Evolutionary conservation across 2,888 invertebrate species (phyloP).

Genomic region (Theodoxus fluviatilis): DNA sequence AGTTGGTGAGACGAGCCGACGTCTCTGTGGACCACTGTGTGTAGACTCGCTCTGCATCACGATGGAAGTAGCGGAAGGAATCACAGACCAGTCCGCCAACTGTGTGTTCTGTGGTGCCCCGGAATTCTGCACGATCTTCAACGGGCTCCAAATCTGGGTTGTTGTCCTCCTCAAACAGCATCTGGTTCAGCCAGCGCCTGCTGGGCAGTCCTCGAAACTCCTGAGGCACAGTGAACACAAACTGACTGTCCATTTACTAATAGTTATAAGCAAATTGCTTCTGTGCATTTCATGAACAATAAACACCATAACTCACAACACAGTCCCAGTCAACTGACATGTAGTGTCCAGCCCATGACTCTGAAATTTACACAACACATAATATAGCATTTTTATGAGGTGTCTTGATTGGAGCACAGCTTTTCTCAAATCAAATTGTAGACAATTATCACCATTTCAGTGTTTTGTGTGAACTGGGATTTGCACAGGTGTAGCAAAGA

Average conservation of each 20-base stretch:
- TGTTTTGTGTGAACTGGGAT: too few relatives aligned
- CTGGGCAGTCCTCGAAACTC: conserved; percentile 52
- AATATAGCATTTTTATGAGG: too few relatives aligned
- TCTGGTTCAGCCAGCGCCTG: conserved; percentile 63
- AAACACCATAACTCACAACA: too few relatives aligned
- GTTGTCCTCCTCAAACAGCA: conserved; percentile 49
- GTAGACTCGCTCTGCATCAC: conserved; percentile 62
- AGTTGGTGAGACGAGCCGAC: conserved; percentile 67
- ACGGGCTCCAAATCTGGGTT: conserved; percentile 38
- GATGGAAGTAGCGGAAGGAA: conserved; percentile 67
- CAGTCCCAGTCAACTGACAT: too few relatives aligned
- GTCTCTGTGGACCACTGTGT: conserved; percentile 68
- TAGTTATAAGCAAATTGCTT: too few relatives aligned
- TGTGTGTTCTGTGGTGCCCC: conserved; percentile 20
- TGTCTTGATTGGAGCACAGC: too few relatives aligned
- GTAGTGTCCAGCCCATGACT: too few relatives aligned
- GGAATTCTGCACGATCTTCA: conserved; percentile 26
- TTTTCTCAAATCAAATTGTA: too few relatives aligned
- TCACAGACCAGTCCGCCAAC: conserved; percentile 64
- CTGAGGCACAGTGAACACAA: conserved; percentile 34
- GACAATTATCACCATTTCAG: too few relatives aligned
- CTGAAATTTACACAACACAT: too few relatives aligned
- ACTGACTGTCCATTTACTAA: too few relatives aligned
- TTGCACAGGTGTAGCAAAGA: too few relatives aligned
- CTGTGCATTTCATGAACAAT: background rate